phyloP scores from a whole-genome alignment of 2,888 invertebrate genomes.

The Phaedon cochleariae region DNA sequence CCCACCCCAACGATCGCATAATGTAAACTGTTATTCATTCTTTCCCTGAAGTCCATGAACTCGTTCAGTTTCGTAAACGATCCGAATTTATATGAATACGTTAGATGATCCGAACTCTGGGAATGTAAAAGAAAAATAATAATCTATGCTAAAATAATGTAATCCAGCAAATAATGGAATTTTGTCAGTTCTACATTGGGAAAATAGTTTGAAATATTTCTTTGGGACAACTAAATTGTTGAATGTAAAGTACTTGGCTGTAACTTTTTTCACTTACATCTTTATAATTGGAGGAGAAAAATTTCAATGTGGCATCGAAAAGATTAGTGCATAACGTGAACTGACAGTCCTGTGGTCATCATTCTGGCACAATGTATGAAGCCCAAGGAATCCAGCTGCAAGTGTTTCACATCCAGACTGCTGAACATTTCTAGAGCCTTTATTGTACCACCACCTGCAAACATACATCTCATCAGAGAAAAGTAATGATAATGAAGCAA shows the following conservation, averaged over 20 bases:
- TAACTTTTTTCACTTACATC: slow-evolving; percentile 86
- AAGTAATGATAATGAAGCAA: no score
- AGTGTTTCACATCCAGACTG: slow-evolving; percentile 88
- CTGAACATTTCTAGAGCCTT: slow-evolving; percentile 80
- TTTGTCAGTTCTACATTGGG: no score
- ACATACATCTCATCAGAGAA: no score
- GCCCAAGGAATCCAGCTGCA: slow-evolving; percentile 91
- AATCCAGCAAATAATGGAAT: no score
- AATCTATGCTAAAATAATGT: no score
- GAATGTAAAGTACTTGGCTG: no score
- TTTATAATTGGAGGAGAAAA: slow-evolving; percentile 88
- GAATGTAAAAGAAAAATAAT: no score
- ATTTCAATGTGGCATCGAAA: slow-evolving; percentile 80
- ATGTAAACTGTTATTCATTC: slow-evolving; percentile 84
- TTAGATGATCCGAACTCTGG: slow-evolving; percentile 91
- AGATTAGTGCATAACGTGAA: slow-evolving; percentile 74
- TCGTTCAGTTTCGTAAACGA: slow-evolving; percentile 93
- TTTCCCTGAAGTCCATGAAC: slow-evolving; percentile 83
- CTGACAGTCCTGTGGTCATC: slow-evolving; percentile 75
- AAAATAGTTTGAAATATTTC: no score
- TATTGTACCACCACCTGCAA: slow-evolving; percentile 74
- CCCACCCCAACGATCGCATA: slow-evolving; percentile 71
- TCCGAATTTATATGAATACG: slow-evolving; percentile 92
- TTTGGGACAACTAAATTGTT: no score
- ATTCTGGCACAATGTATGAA: slow-evolving; percentile 82